Conservation (phyloP, 2,888 invertebrate species). For the Therioaphis trifolii region DNA sequence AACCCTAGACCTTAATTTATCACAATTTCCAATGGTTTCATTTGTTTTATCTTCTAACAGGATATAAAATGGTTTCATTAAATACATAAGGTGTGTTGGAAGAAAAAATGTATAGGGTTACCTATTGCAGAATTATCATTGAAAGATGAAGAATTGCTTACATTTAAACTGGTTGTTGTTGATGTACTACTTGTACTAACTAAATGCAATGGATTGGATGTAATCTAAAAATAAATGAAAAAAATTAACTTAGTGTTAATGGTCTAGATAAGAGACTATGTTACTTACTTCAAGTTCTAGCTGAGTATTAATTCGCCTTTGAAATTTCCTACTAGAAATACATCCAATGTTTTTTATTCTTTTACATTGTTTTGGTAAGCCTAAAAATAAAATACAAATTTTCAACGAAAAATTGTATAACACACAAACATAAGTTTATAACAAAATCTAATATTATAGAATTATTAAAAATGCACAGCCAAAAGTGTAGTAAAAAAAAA, state of each 20-base stretch:
- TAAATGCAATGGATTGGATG: not conserved
- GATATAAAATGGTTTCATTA: not conserved
- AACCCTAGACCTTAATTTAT: not conserved
- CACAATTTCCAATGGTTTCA: not conserved
- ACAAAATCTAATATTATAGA: too few species aligned
- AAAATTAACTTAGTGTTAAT: not conserved
- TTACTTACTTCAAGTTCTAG: not conserved
- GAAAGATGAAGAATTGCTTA: not conserved
- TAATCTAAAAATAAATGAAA: not conserved
- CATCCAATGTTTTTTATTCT: too few species aligned
- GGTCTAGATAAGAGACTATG: not conserved
- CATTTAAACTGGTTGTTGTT: not conserved
- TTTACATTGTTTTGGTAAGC: too few species aligned
- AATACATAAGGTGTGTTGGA: too few species aligned
- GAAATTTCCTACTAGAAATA: not conserved
- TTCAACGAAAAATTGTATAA: too few species aligned
- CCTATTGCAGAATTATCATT: too few species aligned
- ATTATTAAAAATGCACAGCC: too few species aligned
- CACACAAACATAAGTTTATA: too few species aligned
- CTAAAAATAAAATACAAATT: too few species aligned
- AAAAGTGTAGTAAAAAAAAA: too few species aligned
- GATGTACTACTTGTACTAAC: not conserved
- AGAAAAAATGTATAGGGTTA: too few species aligned
- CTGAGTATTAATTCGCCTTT: not conserved
- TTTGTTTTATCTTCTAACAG: not conserved